Evolutionary conservation across 2,113 vertebrate species (phyloP), one percentile per base, ranked within the genome.

Genomic region (Argyrosomus japonicus): DNA sequence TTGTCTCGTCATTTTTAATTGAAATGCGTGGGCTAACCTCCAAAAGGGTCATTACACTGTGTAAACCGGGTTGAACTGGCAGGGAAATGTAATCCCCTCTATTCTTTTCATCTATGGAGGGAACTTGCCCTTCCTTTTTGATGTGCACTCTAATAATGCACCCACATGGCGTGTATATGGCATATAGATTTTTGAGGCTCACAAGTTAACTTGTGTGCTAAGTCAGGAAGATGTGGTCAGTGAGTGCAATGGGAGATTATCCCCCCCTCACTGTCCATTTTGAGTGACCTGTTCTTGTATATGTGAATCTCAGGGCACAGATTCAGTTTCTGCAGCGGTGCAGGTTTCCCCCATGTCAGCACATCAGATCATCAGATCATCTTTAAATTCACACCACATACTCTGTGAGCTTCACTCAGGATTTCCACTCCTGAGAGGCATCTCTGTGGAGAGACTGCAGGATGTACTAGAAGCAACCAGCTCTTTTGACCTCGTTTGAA

Each of bases 301-400:
- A 4, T 11, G n/a, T 72, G 74, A 71, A 53, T 79, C 73, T 83
- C 57, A 43, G 67, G 47, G 36, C 23, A 23, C 81, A 77, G 25
- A 61, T 77, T 68, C 6, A 4, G 25, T 72, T 79, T 81, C 72
- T 90, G 88, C 87, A 89, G 88, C 75, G 13, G 47, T 84, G 87
- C 91, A 88, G 75, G 73, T 87, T 87, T 83, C 65, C 62, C 73
- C n/a, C 70, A 32, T 63, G 70, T 84, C 84, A 81, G 83, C 86
- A 75, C 17, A 79, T 77, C 76, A 56, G 63, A 67, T 90, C 87
- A 77, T 89, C 69, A 80, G 84, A 90, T 91, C 88, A 81, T 92
- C 81, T 93, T 75, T 76, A 71, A 86, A 93, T 93, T 92, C 93
- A 87, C 68, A 58, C 72, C 84, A 77, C 90, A 88, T 82, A 82